These are phyloP conservation scores for Heliconius melpomene DNA, from an alignment of 1,140 invertebrate genomes.

Conservation along the genomic window DNA sequence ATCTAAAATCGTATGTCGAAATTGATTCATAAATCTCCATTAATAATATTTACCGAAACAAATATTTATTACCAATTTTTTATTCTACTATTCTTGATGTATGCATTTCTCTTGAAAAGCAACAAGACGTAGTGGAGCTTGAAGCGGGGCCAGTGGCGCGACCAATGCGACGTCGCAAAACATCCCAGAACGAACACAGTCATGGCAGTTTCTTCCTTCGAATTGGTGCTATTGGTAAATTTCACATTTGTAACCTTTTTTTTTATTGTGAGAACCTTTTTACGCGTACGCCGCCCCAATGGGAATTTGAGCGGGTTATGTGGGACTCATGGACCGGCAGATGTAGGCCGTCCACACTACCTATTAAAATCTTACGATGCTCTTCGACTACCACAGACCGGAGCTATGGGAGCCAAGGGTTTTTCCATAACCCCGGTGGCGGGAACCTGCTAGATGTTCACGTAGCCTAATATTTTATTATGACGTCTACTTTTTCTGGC, in stretches of 20 bases:
- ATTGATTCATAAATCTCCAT: background rate
- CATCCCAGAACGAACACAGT: constrained; percentile 94
- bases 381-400: too few relatives aligned
- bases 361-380: too few relatives aligned
- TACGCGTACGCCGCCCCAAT: too few relatives aligned
- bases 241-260: background rate
- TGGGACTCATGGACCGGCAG: too few relatives aligned
- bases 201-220: constrained; percentile 98
- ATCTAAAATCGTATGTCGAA: background rate
- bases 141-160: constrained; percentile 86
- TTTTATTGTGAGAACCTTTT: too few relatives aligned
- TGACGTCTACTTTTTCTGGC: too few relatives aligned
- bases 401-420: too few relatives aligned
- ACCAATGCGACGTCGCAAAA: constrained; percentile 90
- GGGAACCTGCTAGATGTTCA: background rate
- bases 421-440: too few relatives aligned
- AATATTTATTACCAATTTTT: background rate
- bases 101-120: constrained; percentile 46
- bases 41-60: background rate
- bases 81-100: background rate
- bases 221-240: constrained; percentile 95
- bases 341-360: too few relatives aligned
- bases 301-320: too few relatives aligned
- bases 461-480: background rate
- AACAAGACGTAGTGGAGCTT: constrained; percentile 83